Percentiles rank a stretch among this genome's conserved stretches.
These are phyloP conservation scores for Seriola aureovittata DNA, from an alignment of 2,113 vertebrate species.

Conservation along the genomic window DNA sequence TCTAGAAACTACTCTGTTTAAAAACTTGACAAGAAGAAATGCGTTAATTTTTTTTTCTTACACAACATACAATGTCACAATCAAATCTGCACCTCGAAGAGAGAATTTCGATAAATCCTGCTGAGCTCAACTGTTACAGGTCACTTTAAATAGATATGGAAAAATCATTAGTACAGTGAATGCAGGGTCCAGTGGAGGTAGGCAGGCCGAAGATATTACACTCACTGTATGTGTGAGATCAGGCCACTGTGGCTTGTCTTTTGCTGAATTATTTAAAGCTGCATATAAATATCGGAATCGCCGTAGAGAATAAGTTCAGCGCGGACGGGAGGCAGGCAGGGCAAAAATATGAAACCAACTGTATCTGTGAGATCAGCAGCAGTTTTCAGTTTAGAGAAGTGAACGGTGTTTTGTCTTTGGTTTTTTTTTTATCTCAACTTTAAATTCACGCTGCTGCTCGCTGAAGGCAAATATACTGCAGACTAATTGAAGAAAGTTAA, in stretches of 20 bases:
- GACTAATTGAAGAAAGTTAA: neutral
- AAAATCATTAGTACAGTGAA: conserved; percentile 23
- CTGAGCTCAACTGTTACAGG: neutral
- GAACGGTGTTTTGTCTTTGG: neutral
- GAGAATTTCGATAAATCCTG: neutral
- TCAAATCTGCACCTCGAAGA: neutral
- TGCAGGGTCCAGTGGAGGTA: neutral
- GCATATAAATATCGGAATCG: conserved; percentile 50
- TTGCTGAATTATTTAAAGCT: conserved; percentile 43
- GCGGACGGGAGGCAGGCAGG: neutral
- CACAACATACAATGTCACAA: neutral
- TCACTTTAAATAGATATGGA: conserved; percentile 3
- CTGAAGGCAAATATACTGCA: conserved; percentile 40
- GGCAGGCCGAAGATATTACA: conserved; percentile 35
- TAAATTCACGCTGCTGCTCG: conserved; percentile 10
- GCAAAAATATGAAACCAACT: conserved; percentile 1
- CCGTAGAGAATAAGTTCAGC: conserved; percentile 2
- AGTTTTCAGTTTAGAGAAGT: neutral
- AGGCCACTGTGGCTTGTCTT: conserved; percentile 26
- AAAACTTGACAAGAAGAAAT: too few relatives aligned
- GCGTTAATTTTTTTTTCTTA: neutral
- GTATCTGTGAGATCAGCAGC: conserved; percentile 21
- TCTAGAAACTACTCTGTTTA: too few relatives aligned
- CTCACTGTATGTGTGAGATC: conserved; percentile 1
- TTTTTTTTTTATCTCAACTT: conserved; percentile 10